Conservation (phyloP, 2,888 invertebrate genomes). For the Lampropteryx suffumata region DNA sequence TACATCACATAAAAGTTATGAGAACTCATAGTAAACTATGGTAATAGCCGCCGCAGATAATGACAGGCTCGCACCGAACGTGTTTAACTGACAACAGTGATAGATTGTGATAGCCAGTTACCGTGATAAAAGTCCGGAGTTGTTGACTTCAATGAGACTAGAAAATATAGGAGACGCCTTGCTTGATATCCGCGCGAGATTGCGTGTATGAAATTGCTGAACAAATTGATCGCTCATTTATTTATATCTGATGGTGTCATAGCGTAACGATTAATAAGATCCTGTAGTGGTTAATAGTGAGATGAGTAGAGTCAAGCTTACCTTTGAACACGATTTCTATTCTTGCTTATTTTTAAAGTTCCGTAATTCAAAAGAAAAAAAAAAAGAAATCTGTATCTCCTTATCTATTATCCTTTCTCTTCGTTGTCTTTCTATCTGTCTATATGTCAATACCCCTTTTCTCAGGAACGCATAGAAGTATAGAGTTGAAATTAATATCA, state of each 20-base stretch:
- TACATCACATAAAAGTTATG: neutral
- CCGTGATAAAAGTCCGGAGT: slow-evolving; percentile 25
- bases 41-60: slow-evolving; percentile 27
- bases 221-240: slow-evolving; percentile 24
- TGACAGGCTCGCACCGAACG: slow-evolving; percentile 36
- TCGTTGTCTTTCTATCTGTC: too few species aligned
- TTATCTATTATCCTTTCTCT: too few species aligned
- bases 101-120: slow-evolving; percentile 38
- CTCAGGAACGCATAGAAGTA: too few species aligned
- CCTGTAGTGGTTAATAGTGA: neutral
- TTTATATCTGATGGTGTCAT: slow-evolving; percentile 32
- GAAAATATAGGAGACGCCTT: slow-evolving; percentile 26
- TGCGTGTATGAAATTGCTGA: slow-evolving; percentile 20
- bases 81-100: slow-evolving; percentile 36
- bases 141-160: slow-evolving; percentile 28
- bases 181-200: slow-evolving; percentile 22
- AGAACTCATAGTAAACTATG: slow-evolving; percentile 11
- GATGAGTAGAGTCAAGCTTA: too few species aligned
- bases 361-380: too few species aligned
- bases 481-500: too few species aligned
- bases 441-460: too few species aligned
- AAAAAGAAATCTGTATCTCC: too few species aligned
- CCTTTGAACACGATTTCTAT: too few species aligned
- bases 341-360: too few species aligned
- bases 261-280: slow-evolving; percentile 4